Evolutionary conservation across 2,113 vertebrate species (phyloP).

Genomic region (Oreotrochilus melanogaster): DNA sequence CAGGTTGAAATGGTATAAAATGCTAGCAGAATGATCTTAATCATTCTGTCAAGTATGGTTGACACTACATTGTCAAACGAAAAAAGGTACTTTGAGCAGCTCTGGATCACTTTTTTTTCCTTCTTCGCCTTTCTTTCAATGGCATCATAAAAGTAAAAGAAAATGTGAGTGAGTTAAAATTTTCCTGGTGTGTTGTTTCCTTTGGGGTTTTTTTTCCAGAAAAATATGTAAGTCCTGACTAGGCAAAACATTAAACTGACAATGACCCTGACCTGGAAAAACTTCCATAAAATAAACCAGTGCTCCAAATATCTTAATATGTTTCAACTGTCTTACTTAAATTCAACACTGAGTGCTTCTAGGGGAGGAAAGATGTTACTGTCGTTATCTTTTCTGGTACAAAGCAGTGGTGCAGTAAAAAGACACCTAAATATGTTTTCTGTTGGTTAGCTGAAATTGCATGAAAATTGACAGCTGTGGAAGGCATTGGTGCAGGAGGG

Average conservation of each 20-base stretch:
- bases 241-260: not conserved
- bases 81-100: not conserved
- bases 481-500: not conserved
- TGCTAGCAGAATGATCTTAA: not conserved
- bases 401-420: not conserved
- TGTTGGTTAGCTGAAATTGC: not conserved
- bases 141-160: not conserved
- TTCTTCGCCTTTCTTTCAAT: not conserved
- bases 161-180: not conserved
- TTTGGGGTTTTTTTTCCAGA: not conserved
- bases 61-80: not conserved
- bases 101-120: not conserved
- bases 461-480: not conserved
- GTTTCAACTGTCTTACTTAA: not conserved
- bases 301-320: not conserved
- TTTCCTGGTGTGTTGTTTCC: not conserved
- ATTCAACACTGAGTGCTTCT: not conserved
- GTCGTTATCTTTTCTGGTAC: not conserved
- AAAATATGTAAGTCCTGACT: not conserved
- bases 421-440: not conserved
- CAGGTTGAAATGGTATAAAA: not conserved
- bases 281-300: not conserved
- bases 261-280: not conserved
- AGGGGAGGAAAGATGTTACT: not conserved
- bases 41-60: not conserved